These are phyloP conservation scores for Acanthurus tractus DNA, from an alignment of 2,797 vertebrate genomes.

Conservation along the genomic window DNA sequence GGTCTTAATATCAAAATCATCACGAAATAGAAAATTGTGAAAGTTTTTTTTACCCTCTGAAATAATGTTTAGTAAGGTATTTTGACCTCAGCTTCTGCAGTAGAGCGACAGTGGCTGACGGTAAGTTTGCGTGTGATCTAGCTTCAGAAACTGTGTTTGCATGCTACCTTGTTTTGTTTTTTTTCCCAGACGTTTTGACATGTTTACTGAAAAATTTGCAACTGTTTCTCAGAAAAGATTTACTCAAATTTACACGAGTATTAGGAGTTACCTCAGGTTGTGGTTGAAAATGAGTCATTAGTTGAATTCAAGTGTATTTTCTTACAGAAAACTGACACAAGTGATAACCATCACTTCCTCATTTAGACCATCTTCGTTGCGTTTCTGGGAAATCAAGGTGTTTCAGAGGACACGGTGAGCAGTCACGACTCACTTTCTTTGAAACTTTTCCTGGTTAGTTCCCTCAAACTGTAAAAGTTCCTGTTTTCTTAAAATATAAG, in stretches of 20 bases:
- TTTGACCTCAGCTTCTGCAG: neutral
- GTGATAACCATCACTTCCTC: constrained; percentile 58
- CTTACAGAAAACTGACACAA: constrained; percentile 8
- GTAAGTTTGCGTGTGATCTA: neutral
- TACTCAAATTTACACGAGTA: constrained; percentile 11
- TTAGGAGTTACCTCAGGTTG: constrained; percentile 11
- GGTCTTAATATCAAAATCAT: neutral
- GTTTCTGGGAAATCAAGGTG: constrained; percentile 62
- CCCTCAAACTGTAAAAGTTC: constrained; percentile 5
- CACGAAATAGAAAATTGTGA: neutral
- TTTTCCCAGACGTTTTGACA: neutral
- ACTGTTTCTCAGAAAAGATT: constrained; percentile 28
- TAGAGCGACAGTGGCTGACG: neutral
- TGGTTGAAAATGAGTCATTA: constrained; percentile 14
- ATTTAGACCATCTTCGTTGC: constrained; percentile 38
- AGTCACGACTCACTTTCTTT: constrained; percentile 1
- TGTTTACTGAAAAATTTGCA: neutral
- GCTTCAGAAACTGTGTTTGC: neutral
- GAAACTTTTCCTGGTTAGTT: constrained; percentile 18
- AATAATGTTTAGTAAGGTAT: neutral
- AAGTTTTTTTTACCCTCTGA: neutral
- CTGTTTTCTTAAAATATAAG: neutral
- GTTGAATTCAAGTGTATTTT: constrained; percentile 7
- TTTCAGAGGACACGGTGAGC: constrained; percentile 6
- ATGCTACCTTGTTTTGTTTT: neutral